Base-by-base conservation (phyloP, 2,113 vertebrate genomes). In the Vidua chalybeata region DNA sequence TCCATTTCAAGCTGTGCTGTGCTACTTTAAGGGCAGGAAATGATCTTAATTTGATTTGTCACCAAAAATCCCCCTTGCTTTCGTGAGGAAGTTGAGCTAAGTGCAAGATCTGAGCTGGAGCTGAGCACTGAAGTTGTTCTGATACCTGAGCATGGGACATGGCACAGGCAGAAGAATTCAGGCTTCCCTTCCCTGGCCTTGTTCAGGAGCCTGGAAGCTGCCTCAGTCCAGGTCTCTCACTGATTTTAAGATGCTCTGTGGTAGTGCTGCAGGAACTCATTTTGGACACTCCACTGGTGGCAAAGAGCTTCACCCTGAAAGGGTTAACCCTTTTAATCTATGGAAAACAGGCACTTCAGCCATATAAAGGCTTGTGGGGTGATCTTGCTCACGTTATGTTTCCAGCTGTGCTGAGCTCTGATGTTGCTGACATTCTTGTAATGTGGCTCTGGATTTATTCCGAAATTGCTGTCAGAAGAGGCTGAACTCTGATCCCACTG, bases 61-160 rank as follows among this genome's bases (percentile, higher is more conserved):
- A 31, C 62, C 45, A 22, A 30, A 43, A 90, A 81, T 11, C 0
- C 15, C 54, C 37, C 33, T 77, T 76, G 67, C 31, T 72, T 79
- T 66, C 7, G 0, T 59, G 63, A 69, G 78, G 87, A 95, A 79
- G 78, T 52, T 41, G 63, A 59, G 81, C 23, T n/a, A 22, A 83
- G 51, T 43, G 19, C 23, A 31, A 20, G 54, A 48, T 71, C 18
- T 63, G 35, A 37, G 49, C 9, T 28, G 52, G n/a, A 66, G 37
- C 85, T 59, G 64, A 75, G 7, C 31, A 4, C 2, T 67, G 16
- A n/a, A 21, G 22, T 27, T 79, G 22, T 41, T 81, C 45, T 84
- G 17, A 0, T 56, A 37, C n/a, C 55, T 0, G 0, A 49, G 45
- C 1, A 0, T 6, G 10, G 28, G 18, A 7, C 0, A 1, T 2